These are phyloP conservation scores for Seriola rivoliana DNA, from an alignment of 2,113 vertebrate species.

Conservation along the genomic window DNA sequence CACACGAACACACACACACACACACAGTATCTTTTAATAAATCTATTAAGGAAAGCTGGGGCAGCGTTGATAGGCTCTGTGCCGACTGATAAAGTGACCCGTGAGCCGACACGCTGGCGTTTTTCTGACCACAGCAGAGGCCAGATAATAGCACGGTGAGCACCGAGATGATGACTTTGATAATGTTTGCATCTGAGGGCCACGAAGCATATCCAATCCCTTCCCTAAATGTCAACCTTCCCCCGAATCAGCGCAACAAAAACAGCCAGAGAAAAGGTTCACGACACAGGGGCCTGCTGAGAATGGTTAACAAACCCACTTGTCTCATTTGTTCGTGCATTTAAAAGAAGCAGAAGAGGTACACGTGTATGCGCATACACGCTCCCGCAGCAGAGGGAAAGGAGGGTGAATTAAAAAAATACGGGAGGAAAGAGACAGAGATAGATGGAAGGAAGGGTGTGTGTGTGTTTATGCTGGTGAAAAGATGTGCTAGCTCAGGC, in stretches of 20 bases:
- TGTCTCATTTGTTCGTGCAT: conserved; percentile 48
- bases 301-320: conserved; percentile 63
- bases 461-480: conserved; percentile 34
- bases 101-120: conserved; percentile 41
- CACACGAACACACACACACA: conserved; percentile 12
- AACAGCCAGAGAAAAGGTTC: conserved; percentile 35
- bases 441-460: conserved; percentile 39
- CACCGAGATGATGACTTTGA: conserved; percentile 75
- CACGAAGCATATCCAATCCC: conserved; percentile 71
- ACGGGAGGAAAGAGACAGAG: conserved; percentile 31
- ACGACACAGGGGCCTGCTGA: conserved; percentile 40
- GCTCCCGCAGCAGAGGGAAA: neutral
- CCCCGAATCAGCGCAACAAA: conserved; percentile 54
- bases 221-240: conserved; percentile 78
- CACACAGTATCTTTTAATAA: conserved; percentile 77
- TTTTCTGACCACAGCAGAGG: conserved; percentile 57
- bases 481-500: conserved; percentile 56
- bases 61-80: conserved; percentile 45
- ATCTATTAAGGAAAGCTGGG: conserved; percentile 71
- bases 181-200: conserved; percentile 71
- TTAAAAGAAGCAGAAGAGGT: neutral
- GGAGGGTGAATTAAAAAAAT: conserved; percentile 1
- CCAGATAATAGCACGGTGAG: conserved; percentile 76
- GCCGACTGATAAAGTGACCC: conserved; percentile 75
- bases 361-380: neutral